Percentiles rank a stretch among this genome's conserved stretches.
Conservation (phyloP, 1,140 invertebrate species). For the Phenacoccus solenopsis region DNA sequence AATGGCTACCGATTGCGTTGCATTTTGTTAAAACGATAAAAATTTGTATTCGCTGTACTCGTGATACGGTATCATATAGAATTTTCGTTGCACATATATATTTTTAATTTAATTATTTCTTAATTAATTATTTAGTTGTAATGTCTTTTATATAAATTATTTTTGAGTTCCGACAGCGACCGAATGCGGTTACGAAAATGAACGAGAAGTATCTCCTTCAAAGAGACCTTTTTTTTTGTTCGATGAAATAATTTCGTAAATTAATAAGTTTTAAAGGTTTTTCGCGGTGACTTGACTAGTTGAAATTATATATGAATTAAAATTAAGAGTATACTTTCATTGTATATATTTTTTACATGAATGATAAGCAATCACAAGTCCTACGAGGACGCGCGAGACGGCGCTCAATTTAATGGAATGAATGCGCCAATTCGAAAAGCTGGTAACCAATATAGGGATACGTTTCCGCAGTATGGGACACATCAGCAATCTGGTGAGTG, state of each 20-base stretch:
- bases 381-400: slow-evolving; percentile 8
- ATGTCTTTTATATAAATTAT: neutral
- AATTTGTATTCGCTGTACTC: neutral
- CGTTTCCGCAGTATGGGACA: neutral
- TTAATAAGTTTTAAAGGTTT: neutral
- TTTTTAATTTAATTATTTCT: neutral
- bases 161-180: neutral
- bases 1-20: slow-evolving; percentile 10
- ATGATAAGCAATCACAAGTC: neutral
- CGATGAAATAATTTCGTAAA: neutral
- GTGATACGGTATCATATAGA: neutral
- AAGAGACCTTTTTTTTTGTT: neutral
- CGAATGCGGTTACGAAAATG: neutral
- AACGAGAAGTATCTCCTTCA: slow-evolving; percentile 4
- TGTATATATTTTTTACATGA: neutral
- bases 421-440: slow-evolving; percentile 4
- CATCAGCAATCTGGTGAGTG: slow-evolving; percentile 6
- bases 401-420: slow-evolving; percentile 7
- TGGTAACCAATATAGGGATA: slow-evolving; percentile 5
- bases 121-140: neutral
- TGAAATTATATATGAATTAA: neutral
- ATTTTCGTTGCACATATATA: neutral
- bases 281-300: neutral
- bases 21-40: neutral
- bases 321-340: neutral